Evolutionary conservation across 2,113 vertebrate genomes (phyloP), one percentile per base, ranked within the genome.

Genomic region (Pleuronectes platessa): DNA sequence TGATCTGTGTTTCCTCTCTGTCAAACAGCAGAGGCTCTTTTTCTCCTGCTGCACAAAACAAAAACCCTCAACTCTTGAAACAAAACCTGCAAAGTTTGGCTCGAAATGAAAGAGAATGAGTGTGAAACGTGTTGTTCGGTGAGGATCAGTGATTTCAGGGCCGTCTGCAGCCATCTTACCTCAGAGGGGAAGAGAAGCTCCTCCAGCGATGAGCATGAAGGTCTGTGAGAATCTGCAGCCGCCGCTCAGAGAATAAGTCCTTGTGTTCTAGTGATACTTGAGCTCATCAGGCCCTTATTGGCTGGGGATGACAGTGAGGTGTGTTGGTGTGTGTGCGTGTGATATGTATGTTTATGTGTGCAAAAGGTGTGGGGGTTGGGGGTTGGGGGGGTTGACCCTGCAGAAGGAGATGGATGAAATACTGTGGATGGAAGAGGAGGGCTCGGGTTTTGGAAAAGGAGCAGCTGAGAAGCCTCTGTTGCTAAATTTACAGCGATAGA

Each of bases 211-310:
- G 91, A 84, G 90, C 88, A 91, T 74, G 78, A 84, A 73, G 17
- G 88, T 94, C 89, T 88, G 93, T 76, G 76, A 76, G 87, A 88
- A 82, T 92, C 92, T 94, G 91, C 85, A 1, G 86, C 84, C 86
- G 53, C 59, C 60, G 80, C 89, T 73, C 74, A 61, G 91, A 90
- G 90, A 91, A 87, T 92, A 85, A 74, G 82, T 88, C 93, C 93
- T 89, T 90, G 62, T 95, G 93, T 96, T 97, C 95, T 96, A 96
- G 90, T 92, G 96, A 96, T 95, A 96, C 89, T 91, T 72, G 96
- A 97, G 95, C 93, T 85, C 76, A 87, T 90, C 91, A 78, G 79
- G 81, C 70, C 91, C 94, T 87, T 85, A 97, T 97, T 97, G 97
- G 96, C 86, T 93, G 82, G 54, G 84, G 86, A 83, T 88, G 73